A percentile compares a stretch with the other conserved stretches of the same genome.
Evolutionary conservation across 2,888 invertebrate genomes (phyloP).

Genomic region (Drosophila phalerata): DNA sequence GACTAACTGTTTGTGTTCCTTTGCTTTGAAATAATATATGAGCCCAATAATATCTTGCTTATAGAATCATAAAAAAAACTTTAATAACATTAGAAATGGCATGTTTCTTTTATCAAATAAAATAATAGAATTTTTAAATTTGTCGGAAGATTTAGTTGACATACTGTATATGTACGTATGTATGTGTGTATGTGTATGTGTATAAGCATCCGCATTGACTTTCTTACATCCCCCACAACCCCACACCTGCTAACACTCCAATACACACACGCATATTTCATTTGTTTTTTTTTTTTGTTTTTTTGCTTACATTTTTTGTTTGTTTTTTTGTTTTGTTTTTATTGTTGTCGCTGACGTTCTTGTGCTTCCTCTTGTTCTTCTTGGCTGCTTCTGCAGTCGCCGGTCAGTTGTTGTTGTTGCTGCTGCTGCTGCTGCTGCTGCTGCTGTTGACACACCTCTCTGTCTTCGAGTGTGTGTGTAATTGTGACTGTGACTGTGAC

Average conservation of each 20-base stretch:
- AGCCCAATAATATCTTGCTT: too few relatives aligned
- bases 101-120: not conserved
- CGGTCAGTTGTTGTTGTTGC: slow-evolving; percentile 49
- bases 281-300: slow-evolving; percentile 28
- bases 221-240: slow-evolving; percentile 1
- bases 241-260: not conserved
- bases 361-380: slow-evolving; percentile 27
- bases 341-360: slow-evolving; percentile 18
- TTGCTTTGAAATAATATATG: too few relatives aligned
- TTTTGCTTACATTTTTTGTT: slow-evolving; percentile 49
- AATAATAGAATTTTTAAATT: not conserved
- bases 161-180: not conserved
- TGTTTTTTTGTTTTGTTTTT: slow-evolving; percentile 3
- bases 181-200: not conserved
- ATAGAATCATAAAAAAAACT: too few relatives aligned
- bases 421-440: slow-evolving; percentile 35
- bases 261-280: slow-evolving; percentile 5
- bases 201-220: slow-evolving; percentile 33
- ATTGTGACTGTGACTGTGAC: slow-evolving; percentile 44
- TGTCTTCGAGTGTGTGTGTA: slow-evolving; percentile 17
- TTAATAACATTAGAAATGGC: not conserved
- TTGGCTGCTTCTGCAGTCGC: slow-evolving; percentile 47
- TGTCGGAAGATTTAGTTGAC: not conserved
- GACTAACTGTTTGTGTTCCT: too few relatives aligned
- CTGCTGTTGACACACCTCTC: slow-evolving; percentile 21